Conservation (phyloP, 30 jellyfish, hydroid and myxozoan genomes). For the Hydractinia echinata region DNA sequence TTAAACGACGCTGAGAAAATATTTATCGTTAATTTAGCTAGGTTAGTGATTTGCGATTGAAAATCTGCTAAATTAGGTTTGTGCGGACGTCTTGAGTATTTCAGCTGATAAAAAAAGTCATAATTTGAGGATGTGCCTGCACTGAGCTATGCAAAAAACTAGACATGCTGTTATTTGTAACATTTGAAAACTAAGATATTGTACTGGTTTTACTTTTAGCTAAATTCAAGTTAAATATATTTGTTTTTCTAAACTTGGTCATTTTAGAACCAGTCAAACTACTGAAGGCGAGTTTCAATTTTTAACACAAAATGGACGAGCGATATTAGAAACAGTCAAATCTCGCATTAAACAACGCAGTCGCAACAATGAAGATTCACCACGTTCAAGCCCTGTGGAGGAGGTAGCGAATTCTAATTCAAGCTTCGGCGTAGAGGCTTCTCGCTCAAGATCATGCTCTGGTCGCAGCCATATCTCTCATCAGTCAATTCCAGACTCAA, state of each 20-base stretch:
- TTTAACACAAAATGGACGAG: slow-evolving; percentile 85
- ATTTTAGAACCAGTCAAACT: slow-evolving; percentile 60
- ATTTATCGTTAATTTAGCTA: slow-evolving; percentile 78
- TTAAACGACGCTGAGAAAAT: slow-evolving; percentile 84
- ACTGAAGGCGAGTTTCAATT: slow-evolving; percentile 88
- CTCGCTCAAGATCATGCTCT: slow-evolving; percentile 80
- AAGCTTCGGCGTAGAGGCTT: slow-evolving; percentile 53
- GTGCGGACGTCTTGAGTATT: background rate
- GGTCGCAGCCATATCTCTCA: slow-evolving; percentile 48
- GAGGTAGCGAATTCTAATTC: slow-evolving; percentile 55
- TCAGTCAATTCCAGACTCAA: background rate
- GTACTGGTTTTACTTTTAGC: too few relatives aligned
- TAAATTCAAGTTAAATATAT: too few relatives aligned
- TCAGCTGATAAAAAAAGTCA: background rate
- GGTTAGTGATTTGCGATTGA: slow-evolving; percentile 35
- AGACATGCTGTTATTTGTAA: too few relatives aligned
- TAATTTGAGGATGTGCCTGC: background rate
- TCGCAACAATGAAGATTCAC: slow-evolving; percentile 65
- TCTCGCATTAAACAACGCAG: slow-evolving; percentile 79
- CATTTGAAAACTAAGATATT: too few relatives aligned
- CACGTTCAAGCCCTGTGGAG: slow-evolving; percentile 82
- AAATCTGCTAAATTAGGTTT: too few relatives aligned
- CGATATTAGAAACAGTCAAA: slow-evolving; percentile 75
- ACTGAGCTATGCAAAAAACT: background rate
- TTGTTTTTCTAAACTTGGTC: too few relatives aligned